These are phyloP conservation scores for Ophthalmolycus amberensis DNA, from an alignment of 2,113 vertebrate genomes.

Conservation along the genomic window DNA sequence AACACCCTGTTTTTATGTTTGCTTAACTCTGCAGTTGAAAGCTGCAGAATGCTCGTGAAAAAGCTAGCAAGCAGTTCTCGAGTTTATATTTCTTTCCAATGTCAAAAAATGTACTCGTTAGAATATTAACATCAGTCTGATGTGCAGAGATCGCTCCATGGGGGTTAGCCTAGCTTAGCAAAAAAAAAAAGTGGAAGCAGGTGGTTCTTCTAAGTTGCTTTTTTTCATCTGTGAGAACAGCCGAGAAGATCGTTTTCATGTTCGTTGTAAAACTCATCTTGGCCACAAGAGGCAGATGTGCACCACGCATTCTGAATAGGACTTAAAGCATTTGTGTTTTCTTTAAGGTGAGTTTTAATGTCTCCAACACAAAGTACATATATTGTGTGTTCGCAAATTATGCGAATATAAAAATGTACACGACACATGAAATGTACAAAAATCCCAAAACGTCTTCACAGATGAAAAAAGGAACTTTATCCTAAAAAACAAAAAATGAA, in stretches of 20 bases:
- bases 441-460: background rate
- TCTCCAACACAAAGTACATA: background rate
- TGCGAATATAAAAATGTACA: too few relatives aligned
- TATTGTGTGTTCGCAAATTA: too few relatives aligned
- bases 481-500: background rate
- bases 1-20: background rate
- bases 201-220: too few relatives aligned
- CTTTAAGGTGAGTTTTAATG: background rate
- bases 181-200: background rate
- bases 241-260: background rate
- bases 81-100: background rate
- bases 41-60: background rate
- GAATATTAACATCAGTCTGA: background rate
- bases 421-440: too few relatives aligned
- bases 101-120: background rate
- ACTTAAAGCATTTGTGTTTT: background rate
- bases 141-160: background rate
- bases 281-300: background rate
- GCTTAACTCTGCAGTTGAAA: background rate
- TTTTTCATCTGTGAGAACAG: background rate
- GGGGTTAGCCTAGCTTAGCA: background rate
- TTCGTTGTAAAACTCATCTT: background rate
- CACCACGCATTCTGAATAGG: background rate
- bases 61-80: background rate
- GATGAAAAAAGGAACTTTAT: background rate